Percentiles rank a stretch among this genome's conserved stretches.
phyloP scores from a whole-genome alignment of 23 tunicate genomes.

The Halocynthia aurantium region DNA sequence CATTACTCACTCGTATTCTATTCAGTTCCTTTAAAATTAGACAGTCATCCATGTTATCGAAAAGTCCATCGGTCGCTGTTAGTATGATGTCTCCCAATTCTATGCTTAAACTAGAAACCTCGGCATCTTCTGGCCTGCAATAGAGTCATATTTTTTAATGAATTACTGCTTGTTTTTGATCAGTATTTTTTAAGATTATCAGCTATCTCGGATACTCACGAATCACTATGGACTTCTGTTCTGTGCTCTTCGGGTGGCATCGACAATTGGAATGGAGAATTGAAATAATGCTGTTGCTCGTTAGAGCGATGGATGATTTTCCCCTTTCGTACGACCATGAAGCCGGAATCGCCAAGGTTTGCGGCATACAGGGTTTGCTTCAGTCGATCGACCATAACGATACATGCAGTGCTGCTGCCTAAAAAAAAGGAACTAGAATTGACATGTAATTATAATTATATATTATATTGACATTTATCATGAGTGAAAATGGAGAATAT shows the following conservation, averaged over 20 bases:
- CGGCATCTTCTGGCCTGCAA: conserved; percentile 84
- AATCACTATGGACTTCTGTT: conserved; percentile 55
- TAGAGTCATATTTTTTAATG: background rate
- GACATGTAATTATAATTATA: too few relatives aligned
- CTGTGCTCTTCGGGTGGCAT: conserved; percentile 79
- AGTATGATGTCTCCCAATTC: conserved; percentile 87
- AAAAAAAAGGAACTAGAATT: background rate
- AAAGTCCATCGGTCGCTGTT: conserved; percentile 98
- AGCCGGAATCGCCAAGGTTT: conserved; percentile 97
- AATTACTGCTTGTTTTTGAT: background rate
- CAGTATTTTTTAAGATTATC: too few relatives aligned
- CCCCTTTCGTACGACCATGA: conserved; percentile 90
- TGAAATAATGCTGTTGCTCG: conserved; percentile 93
- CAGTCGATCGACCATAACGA: conserved; percentile 71
- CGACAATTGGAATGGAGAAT: conserved; percentile 94
- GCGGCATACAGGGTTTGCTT: conserved; percentile 93
- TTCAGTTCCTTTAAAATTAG: conserved; percentile 66
- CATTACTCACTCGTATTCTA: conserved; percentile 19
- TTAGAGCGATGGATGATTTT: conserved; percentile 82
- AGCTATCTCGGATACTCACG: conserved; percentile 17
- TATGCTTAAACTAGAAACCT: conserved; percentile 51
- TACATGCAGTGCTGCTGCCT: conserved; percentile 99
- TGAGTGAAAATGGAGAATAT: too few relatives aligned
- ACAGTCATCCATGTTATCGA: conserved; percentile 92
- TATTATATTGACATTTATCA: too few relatives aligned